Percentiles rank a stretch among this genome's conserved stretches.
Conservation (phyloP, 2,797 vertebrate species). For the Limnodromus scolopaceus region DNA sequence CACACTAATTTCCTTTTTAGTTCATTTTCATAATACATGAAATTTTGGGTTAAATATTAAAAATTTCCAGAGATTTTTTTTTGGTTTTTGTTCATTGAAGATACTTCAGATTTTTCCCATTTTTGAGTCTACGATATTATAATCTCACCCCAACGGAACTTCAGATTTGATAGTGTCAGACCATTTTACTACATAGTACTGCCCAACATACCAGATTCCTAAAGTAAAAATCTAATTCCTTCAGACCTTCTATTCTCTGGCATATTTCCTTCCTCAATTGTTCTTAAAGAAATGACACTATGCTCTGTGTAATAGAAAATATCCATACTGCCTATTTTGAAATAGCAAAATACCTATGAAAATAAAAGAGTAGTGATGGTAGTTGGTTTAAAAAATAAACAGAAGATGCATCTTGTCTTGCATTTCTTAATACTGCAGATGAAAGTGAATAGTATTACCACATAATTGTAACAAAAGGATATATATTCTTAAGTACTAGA, state of each 20-base stretch:
- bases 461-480: neutral
- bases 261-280: neutral
- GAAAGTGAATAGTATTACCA: neutral
- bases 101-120: neutral
- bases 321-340: neutral
- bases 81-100: neutral
- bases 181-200: neutral
- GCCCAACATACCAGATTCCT: neutral
- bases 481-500: neutral
- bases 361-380: neutral
- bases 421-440: neutral
- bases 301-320: neutral
- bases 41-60: neutral
- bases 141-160: neutral
- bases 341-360: neutral
- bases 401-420: neutral
- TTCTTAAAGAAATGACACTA: neutral
- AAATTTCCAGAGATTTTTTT: neutral
- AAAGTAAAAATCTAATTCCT: neutral
- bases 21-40: neutral
- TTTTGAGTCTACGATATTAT: neutral
- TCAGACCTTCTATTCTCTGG: neutral
- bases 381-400: neutral
- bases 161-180: neutral
- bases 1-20: neutral